Conservation (phyloP, 2,888 invertebrate genomes). For the Teinopalpus imperialis region DNA sequence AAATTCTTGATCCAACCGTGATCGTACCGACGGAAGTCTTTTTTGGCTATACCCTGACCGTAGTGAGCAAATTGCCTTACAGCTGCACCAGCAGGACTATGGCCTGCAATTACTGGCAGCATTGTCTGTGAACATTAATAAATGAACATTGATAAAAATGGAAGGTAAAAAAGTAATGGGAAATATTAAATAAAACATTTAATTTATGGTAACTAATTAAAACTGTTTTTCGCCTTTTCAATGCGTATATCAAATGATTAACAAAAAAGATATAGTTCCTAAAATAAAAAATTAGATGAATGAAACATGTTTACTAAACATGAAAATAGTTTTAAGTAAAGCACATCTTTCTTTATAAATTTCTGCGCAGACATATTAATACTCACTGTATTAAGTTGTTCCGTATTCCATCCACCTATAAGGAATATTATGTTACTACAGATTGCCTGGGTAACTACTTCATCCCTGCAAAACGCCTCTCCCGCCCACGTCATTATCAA, state of each 20-base stretch:
- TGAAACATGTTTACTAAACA: too few species aligned
- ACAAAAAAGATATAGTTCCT: too few species aligned
- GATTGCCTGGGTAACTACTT: constrained; percentile 69
- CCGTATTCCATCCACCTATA: constrained; percentile 73
- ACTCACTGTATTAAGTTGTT: constrained; percentile 76
- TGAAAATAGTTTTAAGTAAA: too few species aligned
- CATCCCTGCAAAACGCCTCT: constrained; percentile 77
- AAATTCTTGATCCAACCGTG: constrained; percentile 67
- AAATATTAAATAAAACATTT: too few species aligned
- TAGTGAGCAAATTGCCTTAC: constrained; percentile 85
- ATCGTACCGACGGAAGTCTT: constrained; percentile 70
- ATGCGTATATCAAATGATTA: too few species aligned
- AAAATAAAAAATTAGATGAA: too few species aligned
- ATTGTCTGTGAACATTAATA: constrained; percentile 62
- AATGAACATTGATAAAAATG: too few species aligned
- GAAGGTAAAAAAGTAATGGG: too few species aligned
- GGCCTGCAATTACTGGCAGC: constrained; percentile 81
- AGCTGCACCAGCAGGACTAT: constrained; percentile 84
- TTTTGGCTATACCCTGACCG: constrained; percentile 78
- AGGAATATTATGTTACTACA: constrained; percentile 83
- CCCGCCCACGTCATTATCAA: constrained; percentile 74
- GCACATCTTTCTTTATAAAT: too few species aligned
- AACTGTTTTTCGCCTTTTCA: too few species aligned
- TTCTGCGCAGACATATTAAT: too few species aligned
- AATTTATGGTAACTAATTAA: too few species aligned